Evolutionary conservation across 1,140 invertebrate species (phyloP), one percentile per base, ranked within the genome.

Genomic region (Drosophila erecta): DNA sequence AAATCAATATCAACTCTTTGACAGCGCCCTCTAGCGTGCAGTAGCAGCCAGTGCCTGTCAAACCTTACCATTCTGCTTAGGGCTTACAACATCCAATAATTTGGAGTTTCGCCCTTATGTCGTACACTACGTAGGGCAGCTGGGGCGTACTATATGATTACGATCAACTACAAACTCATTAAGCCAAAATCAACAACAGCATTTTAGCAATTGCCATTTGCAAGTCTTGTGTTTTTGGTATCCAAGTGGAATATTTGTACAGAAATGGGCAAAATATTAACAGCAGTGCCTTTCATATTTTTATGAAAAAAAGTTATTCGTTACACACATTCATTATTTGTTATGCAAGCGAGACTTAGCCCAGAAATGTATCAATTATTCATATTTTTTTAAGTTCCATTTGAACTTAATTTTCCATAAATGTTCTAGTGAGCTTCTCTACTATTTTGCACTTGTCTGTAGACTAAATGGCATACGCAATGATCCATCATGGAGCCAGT

Each of bases 101-200:
- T 86, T 40, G 37, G n/a, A 20, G 51, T 15, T 40, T 61, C 30
- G 22, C 46, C 38, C 30, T 12, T 43, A 5, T 11, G 10, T 17
- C 2, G 10, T 62, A 0, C 17, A 20, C 50, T 66, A 78, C 55
- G 47, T 87, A 76, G 70, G 75, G 24, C 79, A 86, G 43, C 47
- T 69, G 46, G n/a, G 22, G 53, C 37, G 30, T 50, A 47, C 46
- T 69, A 41, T 65, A 43, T 87, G 20, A 87, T 87, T 87, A 87
- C 61, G 58, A 72, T 79, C 78, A 87, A 81, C 83, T 87, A 87
- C 79, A 79, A 87, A 81, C 75, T 87, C 76, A 87, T 87, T 87
- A 79, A 72, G 65, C 66, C 75, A 87, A 87, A 87, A 89, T 89
- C 70, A 87, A 87, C 84, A 87, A 86, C 78, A 87, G 74, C 69